Evolutionary conservation across 2,113 vertebrate genomes (phyloP), one percentile per base, ranked within the genome.

Genomic region (Herpetotheres cachinnans): DNA sequence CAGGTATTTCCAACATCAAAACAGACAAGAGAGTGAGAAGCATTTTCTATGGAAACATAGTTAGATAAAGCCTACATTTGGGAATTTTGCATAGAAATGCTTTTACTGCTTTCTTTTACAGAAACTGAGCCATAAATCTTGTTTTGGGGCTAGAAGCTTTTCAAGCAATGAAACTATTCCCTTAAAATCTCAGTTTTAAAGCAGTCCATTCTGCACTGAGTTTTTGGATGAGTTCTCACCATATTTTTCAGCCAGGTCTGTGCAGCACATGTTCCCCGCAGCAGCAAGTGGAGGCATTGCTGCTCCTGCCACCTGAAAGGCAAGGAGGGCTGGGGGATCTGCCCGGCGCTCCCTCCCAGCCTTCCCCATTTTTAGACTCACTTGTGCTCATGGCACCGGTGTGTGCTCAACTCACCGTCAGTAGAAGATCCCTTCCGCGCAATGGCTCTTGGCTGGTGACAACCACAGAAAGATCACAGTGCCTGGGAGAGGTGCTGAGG

Each of bases 1-100:
- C 63, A 71, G 82, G 62, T 92, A 65, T 79, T 95, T 93, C 79
- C 77, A 89, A 66, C 73, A 76, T 93, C 61, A 84, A 89, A 93
- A 69, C n/a, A 86, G 52, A 61, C 52, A 91, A 63, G 77, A 82
- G 77, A 89, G 44, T 11, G 26, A 65, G 44, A 86, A 82, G 27
- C 12, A 13, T 79, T 94, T 94, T 79, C 49, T 90, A 19, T 42
- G 38, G 87, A 82, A 87, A 79, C 30, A 22, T 10, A 72, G 81
- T 15, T 94, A 73, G 70, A 72, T 80, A 80, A 94, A 90, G 46
- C 46, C 90, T 80, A 14, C 77, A 9, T 76, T 72, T 82, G 84
- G 78, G 84, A 87, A 82, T 92, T 84, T 61, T 58, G 21, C 38
- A 59, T 73, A 90, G 50, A 90, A 90, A 69, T 76, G 19, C 14